Conservation (phyloP, 23 tunicate genomes). For the Oikopleura vanhoeffeni region DNA sequence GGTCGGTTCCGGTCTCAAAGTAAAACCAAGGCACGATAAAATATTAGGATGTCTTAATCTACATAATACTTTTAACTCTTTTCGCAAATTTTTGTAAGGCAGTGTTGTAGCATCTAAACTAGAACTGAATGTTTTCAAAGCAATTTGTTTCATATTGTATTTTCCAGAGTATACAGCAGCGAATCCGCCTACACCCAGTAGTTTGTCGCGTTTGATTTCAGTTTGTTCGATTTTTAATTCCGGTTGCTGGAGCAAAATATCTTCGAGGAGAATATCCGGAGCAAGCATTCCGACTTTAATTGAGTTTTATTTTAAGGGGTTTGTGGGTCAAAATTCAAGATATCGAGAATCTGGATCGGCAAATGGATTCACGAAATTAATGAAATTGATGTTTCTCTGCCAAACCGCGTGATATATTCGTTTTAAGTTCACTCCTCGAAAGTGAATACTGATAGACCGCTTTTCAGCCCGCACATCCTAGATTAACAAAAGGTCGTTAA, state of each 20-base stretch:
- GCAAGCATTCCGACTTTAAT: neutral
- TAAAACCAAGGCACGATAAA: neutral
- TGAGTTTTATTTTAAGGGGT: no score
- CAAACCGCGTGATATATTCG: no score
- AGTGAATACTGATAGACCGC: no score
- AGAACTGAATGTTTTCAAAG: neutral
- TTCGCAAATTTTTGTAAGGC: conserved; percentile 7
- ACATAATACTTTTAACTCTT: neutral
- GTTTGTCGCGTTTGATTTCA: neutral
- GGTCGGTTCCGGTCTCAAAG: neutral
- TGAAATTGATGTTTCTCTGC: no score
- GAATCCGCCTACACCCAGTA: conserved; percentile 10
- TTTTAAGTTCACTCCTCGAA: no score
- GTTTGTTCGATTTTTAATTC: neutral
- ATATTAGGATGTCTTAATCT: neutral
- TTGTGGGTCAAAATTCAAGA: no score
- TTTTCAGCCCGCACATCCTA: no score
- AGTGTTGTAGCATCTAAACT: neutral
- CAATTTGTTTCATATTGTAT: neutral
- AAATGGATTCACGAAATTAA: no score
- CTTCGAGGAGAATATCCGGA: conserved; percentile 5
- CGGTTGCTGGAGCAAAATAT: neutral
- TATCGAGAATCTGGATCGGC: no score
- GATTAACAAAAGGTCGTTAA: no score
- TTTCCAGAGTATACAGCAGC: neutral